Evolutionary conservation across 37 sponge, comb jelly and placozoan species (phyloP).

Genomic region (Sycon ciliatum): DNA sequence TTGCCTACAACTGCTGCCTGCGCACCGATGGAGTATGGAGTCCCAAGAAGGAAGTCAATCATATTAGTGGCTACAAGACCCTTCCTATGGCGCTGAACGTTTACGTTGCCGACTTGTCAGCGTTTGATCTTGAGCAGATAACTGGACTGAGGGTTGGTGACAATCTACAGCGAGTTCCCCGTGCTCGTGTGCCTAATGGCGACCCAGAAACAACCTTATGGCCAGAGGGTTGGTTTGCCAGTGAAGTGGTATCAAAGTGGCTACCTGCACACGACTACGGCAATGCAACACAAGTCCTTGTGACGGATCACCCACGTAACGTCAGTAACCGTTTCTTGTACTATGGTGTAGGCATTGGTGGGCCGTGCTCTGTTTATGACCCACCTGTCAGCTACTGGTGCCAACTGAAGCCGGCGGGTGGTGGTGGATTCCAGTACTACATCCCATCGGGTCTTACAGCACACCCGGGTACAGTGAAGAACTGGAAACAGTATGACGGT

Average conservation of each 20-base stretch:
- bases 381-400: conserved; percentile 31
- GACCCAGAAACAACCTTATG: conserved; percentile 28
- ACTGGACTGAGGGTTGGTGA: conserved; percentile 39
- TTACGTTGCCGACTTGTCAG: conserved; percentile 25
- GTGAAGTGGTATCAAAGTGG: not conserved
- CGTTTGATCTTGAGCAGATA: not conserved
- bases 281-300: conserved; percentile 1
- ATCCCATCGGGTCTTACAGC: conserved; percentile 30
- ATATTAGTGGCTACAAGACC: not conserved
- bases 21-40: not conserved
- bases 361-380: conserved; percentile 8
- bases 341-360: conserved; percentile 27
- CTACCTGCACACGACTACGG: not conserved
- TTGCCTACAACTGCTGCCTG: not conserved
- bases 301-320: no score
- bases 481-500: not conserved
- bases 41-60: not conserved
- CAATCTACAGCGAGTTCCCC: conserved; percentile 9
- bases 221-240: not conserved
- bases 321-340: not conserved
- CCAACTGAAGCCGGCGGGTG: not conserved
- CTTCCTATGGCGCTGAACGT: not conserved
- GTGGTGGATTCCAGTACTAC: conserved; percentile 13
- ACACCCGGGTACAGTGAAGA: no score
- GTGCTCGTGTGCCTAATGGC: conserved; percentile 24